Base-by-base conservation (phyloP, 2,113 vertebrate genomes). In the Corythaixoides concolor region DNA sequence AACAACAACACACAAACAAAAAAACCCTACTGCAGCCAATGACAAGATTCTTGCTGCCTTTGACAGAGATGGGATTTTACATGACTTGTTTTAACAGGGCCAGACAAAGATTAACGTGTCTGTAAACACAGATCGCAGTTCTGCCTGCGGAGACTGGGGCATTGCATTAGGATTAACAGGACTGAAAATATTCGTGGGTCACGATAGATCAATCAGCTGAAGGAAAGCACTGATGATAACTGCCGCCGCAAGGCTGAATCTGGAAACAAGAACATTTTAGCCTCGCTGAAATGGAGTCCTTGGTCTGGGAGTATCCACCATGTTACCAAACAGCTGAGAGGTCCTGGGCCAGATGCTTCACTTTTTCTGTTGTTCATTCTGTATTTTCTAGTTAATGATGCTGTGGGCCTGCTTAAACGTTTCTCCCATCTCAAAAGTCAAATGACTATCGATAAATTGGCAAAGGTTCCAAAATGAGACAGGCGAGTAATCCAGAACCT, bases 341-440 rank as follows among this genome's bases (percentile, higher is more conserved):
- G 30, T 64, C 23, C 69, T 0, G 0, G 13, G 49, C 27, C 67
- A 74, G 72, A 21, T 63, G 41, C 19, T 76, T 79, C 22, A 10
- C 4, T 37, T 23, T 68, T 35, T n/a, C 56, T 68, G 24, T 53
- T 22, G 41, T 56, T 89, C 60, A 28, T 81, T 64, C 60, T 55
- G 23, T 37, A 9, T 37, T 68, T 72, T 69, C 69, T 64, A 52
- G 64, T 20, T 75, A 88, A 72, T 50, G 73, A 53, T 67, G 82
- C 63, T 80, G 14, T 41, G 67, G 55, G 41, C 41, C 55, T 77
- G 59, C n/a, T 50, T 74, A 16, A 33, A 55, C 27, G 6, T 47
- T 92, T 85, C 43, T 94, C 82, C 56, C 16, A 59, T 17, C 53
- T 78, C 60, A 63, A 59, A 90, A 92, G 56, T 78, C 52, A 84